These are phyloP conservation scores for Chrysopa pallens DNA, from an alignment of 1,140 invertebrate species.

Conservation along the genomic window DNA sequence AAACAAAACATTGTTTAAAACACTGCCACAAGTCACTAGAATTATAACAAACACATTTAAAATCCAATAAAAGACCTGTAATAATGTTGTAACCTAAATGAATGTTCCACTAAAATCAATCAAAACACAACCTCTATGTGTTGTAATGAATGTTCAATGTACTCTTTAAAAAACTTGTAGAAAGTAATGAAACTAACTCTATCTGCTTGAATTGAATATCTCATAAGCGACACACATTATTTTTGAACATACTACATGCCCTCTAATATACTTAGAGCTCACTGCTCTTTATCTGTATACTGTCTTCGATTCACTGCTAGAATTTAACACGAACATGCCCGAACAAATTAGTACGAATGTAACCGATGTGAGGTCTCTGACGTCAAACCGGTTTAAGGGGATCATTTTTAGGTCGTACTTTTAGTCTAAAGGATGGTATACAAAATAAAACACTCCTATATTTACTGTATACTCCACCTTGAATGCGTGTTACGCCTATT, in stretches of 20 bases:
- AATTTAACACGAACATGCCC: conserved; percentile 12
- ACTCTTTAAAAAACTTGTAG: no score
- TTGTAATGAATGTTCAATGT: no score
- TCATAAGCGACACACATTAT: not conserved
- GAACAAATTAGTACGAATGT: conserved; percentile 3
- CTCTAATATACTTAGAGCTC: conserved; percentile 9
- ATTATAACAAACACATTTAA: no score
- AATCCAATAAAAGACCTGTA: no score
- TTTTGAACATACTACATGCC: conserved; percentile 2
- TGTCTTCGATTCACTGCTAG: conserved; percentile 13
- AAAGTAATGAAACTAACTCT: no score
- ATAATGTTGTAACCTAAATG: no score
- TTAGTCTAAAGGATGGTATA: conserved; percentile 10
- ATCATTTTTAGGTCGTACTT: conserved; percentile 13
- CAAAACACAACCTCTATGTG: no score
- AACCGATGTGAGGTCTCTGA: conserved; percentile 7
- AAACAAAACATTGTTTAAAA: no score
- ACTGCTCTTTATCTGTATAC: conserved; percentile 3
- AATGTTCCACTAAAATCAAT: no score
- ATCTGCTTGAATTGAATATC: not conserved
- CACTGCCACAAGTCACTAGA: no score
- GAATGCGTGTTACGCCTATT: conserved; percentile 4
- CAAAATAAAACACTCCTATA: conserved; percentile 4
- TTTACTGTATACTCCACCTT: not conserved
- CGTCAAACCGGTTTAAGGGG: conserved; percentile 9